phyloP scores from a whole-genome alignment of 2,113 vertebrate species.

The Aldabrachelys gigantea region DNA sequence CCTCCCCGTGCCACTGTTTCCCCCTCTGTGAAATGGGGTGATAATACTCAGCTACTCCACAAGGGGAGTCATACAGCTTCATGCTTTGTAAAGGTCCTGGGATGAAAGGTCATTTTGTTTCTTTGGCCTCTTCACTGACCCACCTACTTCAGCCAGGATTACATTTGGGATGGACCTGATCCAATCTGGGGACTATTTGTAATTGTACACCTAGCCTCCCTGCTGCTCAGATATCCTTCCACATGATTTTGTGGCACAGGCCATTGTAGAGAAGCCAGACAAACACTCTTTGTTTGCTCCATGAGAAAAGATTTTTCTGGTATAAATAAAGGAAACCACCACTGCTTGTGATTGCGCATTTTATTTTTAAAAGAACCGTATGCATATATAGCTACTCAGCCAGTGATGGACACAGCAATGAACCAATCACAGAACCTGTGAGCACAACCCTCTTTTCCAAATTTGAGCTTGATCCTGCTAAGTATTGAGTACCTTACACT shows the following conservation, averaged over 20 bases:
- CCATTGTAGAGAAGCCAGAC: conserved; percentile 70
- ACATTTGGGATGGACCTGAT: conserved; percentile 7
- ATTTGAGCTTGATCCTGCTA: conserved; percentile 32
- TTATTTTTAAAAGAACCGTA: conserved; percentile 54
- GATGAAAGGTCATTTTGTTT: neutral
- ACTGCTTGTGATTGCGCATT: conserved; percentile 41
- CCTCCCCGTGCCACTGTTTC: neutral
- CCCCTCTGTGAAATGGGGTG: neutral
- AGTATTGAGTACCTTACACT: neutral
- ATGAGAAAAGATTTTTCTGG: conserved; percentile 70
- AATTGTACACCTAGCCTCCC: conserved; percentile 42
- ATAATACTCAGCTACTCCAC: neutral
- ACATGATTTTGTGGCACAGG: conserved; percentile 51
- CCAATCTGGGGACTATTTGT: neutral
- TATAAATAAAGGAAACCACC: conserved; percentile 74
- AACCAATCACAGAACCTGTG: conserved; percentile 1
- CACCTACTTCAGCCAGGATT: neutral
- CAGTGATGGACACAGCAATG: neutral
- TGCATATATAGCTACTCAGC: conserved; percentile 47
- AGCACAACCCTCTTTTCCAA: neutral
- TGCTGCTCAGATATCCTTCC: conserved; percentile 37
- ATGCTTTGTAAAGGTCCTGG: neutral
- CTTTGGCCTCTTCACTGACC: neutral
- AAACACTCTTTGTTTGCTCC: conserved; percentile 77
- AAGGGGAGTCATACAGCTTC: neutral